Base-by-base conservation (phyloP, 2,113 vertebrate species). In the Dromiciops gliroides region DNA sequence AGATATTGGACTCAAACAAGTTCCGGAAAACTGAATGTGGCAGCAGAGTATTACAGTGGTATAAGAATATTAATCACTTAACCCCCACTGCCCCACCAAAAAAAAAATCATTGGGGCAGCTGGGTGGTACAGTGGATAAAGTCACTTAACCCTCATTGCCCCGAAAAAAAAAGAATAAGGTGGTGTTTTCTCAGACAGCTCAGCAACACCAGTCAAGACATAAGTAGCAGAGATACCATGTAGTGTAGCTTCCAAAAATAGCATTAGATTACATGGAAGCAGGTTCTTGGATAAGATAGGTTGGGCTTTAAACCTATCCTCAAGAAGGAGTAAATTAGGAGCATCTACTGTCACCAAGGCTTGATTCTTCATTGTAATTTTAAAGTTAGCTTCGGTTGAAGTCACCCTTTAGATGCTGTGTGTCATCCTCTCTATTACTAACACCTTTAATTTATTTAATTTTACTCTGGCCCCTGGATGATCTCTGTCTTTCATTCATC, bases 361-460 rank as follows among this genome's bases (percentile, higher is more conserved):
- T n/a, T 75, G 37, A 3, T n/a, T 37, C 37, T 23, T 92, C 75
- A 89, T 2, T 48, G 44, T 67, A 10, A 89, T 51, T 48, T 31
- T 92, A 88, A 90, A 5, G 1, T 44, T 90, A 31, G 8, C 23
- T 83, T 75, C 44, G 14, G 4, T n/a, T 75, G 67, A 75, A n/a
- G 67, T 0, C 7, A 19, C 14, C 6, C 67, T n/a, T n/a, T n/a
- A 75, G 14, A 16, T 75, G 14, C 44, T 19, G 16, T 1, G 48
- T 93, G 49, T 2, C 2, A 48, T 52, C 51, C 49, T 96, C 93
- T 47, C 24, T 5, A 88, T 90, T 11, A 0, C 44, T 89, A 48
- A 2, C 16, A 75, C 90, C 25, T 89, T 92, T 51, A 37, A 48
- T 89, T 95, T 92, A 48, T 94, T 94, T 50, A 4, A 89, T 94